phyloP scores from a whole-genome alignment of 2,797 vertebrate species.

The Helarctos malayanus region DNA sequence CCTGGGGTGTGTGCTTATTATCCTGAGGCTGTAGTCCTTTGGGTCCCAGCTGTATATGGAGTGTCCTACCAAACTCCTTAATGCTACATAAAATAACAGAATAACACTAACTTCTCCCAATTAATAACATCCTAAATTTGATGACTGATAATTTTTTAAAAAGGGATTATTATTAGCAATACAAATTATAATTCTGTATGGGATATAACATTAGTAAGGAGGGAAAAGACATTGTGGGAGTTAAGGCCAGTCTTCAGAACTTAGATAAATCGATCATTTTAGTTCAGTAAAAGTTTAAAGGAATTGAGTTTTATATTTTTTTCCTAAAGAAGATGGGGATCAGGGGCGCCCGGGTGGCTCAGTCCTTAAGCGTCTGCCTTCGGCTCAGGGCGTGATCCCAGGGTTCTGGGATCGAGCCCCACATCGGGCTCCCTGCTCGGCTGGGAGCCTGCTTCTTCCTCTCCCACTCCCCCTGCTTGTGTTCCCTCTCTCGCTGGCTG shows the following conservation, averaged over 20 bases:
- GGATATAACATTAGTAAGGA: not conserved
- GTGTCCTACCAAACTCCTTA: not conserved
- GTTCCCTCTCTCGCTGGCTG: no score
- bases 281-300: constrained; percentile 13
- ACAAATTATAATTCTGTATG: not conserved
- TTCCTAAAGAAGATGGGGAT: not conserved
- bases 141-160: not conserved
- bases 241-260: constrained; percentile 24
- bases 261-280: constrained; percentile 32
- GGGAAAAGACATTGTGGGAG: not conserved
- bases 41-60: not conserved
- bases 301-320: not conserved
- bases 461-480: no score
- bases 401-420: no score
- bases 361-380: no score
- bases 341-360: not conserved
- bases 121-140: not conserved
- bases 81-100: not conserved
- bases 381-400: no score
- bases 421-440: no score
- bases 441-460: no score
- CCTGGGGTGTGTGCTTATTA: not conserved
- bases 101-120: not conserved
- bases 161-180: not conserved
- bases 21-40: not conserved